Conservation (phyloP, 2,797 vertebrate genomes). For the Scyliorhinus canicula region DNA sequence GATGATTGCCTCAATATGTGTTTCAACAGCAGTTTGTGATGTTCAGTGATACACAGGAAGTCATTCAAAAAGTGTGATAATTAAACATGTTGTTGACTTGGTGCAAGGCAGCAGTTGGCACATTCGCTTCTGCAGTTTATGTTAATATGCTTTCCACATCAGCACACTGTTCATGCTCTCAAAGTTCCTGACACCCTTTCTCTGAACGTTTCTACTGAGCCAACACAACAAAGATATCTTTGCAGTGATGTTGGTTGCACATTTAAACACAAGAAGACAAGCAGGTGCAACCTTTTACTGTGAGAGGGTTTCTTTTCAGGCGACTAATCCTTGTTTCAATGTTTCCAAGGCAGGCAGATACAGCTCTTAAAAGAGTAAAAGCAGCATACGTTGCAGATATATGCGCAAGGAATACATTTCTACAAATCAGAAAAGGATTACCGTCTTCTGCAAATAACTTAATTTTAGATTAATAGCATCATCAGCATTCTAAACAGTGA, state of each 20-base stretch:
- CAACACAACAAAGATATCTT: not conserved
- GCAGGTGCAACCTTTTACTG: not conserved
- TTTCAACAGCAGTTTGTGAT: conserved; percentile 6
- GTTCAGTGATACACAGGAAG: not conserved
- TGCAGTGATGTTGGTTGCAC: not conserved
- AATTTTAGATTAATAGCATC: not conserved
- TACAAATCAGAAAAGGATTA: not conserved
- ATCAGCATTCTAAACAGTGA: not conserved
- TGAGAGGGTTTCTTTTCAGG: not conserved
- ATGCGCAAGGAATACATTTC: not conserved
- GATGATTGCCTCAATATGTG: not conserved
- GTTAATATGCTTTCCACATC: conserved; percentile 8
- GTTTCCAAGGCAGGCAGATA: not conserved
- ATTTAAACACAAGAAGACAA: not conserved
- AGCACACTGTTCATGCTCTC: not conserved
- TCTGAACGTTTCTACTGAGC: not conserved
- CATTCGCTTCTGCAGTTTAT: conserved; percentile 3
- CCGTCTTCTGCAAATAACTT: not conserved
- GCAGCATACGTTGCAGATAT: not conserved
- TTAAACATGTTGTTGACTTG: not conserved
- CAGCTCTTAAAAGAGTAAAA: not conserved
- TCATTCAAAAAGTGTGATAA: conserved; percentile 23
- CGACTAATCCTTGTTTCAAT: not conserved
- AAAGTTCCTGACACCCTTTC: not conserved
- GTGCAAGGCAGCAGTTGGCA: not conserved